These are phyloP conservation scores for Nasonia giraulti DNA, from an alignment of 1,140 invertebrate genomes.

Conservation along the genomic window DNA sequence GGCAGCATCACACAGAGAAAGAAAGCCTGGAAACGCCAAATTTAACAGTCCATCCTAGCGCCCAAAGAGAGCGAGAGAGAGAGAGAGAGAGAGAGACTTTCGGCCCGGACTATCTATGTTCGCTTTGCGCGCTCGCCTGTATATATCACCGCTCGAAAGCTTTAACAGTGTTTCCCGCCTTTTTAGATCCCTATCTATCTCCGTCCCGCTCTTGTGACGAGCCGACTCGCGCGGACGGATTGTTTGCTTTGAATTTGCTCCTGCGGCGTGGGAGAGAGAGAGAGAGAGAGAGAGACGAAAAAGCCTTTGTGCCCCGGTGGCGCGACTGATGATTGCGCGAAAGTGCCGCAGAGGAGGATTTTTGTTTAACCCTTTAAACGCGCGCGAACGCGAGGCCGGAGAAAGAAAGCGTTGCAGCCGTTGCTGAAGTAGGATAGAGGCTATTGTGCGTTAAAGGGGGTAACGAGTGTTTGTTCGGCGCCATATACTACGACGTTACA, in stretches of 20 bases:
- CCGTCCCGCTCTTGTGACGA: neutral
- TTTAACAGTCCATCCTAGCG: neutral
- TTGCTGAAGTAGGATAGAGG: neutral
- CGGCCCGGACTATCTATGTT: neutral
- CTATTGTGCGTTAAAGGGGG: neutral
- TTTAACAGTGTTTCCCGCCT: neutral
- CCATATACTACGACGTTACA: too few species aligned
- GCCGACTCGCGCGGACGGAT: neutral
- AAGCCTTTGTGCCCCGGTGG: neutral
- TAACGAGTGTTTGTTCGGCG: neutral
- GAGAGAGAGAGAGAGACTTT: neutral
- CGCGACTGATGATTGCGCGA: constrained; percentile 3
- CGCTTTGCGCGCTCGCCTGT: neutral
- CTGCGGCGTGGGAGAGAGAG: neutral
- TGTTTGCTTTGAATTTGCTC: constrained; percentile 36
- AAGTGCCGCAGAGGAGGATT: neutral
- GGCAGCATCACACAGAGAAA: neutral
- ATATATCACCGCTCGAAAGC: neutral
- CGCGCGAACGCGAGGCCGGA: neutral
- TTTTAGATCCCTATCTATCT: neutral
- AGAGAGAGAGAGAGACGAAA: too few species aligned
- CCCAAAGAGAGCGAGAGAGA: neutral
- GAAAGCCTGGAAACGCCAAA: neutral
- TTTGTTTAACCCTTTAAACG: constrained; percentile 17
- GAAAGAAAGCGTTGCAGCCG: neutral